Conservation (phyloP, 2,888 invertebrate genomes). For the Spicauda simplicius region DNA sequence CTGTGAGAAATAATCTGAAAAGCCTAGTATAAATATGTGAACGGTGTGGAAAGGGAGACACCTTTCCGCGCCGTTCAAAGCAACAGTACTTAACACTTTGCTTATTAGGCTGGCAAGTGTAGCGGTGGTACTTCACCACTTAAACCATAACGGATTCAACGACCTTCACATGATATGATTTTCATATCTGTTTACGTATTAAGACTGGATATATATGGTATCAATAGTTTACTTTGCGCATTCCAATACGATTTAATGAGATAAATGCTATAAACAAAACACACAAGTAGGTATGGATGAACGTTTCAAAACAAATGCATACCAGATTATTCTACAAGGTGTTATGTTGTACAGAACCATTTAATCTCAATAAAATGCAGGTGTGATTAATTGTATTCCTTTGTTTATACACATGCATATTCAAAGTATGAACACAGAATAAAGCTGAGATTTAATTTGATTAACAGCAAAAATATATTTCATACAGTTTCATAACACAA, state of each 20-base stretch:
- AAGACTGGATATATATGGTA: background rate
- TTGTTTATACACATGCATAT: background rate
- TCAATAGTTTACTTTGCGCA: background rate
- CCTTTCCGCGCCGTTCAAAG: no score
- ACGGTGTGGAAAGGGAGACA: no score
- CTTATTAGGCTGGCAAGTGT: no score
- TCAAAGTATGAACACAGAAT: background rate
- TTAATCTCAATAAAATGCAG: background rate
- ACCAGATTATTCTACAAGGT: background rate
- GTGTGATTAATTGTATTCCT: background rate
- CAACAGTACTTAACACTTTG: no score
- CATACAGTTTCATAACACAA: no score
- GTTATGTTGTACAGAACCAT: background rate
- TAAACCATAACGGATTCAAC: no score
- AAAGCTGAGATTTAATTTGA: no score
- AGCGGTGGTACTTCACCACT: no score
- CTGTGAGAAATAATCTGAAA: no score
- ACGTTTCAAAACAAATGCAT: conserved; percentile 2
- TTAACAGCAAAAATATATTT: no score
- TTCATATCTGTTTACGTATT: background rate
- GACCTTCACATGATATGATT: no score
- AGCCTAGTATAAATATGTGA: no score
- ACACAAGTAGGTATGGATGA: background rate
- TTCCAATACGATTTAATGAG: background rate
- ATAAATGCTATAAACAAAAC: background rate